These are phyloP conservation scores for Stenurella melanura DNA, from an alignment of 2,888 invertebrate genomes.

Conservation along the genomic window DNA sequence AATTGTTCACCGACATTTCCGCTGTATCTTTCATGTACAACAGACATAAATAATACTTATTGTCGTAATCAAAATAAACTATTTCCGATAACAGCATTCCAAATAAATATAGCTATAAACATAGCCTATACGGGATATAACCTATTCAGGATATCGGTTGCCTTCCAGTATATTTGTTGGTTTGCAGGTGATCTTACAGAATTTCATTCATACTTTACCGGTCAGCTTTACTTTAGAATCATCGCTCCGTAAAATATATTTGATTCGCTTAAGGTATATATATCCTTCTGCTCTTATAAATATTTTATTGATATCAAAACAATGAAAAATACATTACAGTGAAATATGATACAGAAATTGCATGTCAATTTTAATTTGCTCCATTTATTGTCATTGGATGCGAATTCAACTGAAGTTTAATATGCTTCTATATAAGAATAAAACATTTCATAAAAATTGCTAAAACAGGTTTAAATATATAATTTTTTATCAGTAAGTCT, in stretches of 20 bases:
- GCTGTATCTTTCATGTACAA: conserved; percentile 15
- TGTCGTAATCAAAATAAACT: conserved; percentile 37
- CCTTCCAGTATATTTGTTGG: conserved; percentile 27
- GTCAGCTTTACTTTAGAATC: conserved; percentile 36
- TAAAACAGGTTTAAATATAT: no score
- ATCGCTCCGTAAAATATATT: conserved; percentile 31
- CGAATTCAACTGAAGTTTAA: no score
- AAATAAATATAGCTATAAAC: conserved; percentile 29
- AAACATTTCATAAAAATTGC: no score
- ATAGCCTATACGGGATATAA: conserved; percentile 6
- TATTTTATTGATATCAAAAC: conserved; percentile 22
- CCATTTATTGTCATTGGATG: no score
- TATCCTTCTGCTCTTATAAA: conserved; percentile 19
- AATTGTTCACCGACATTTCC: conserved; percentile 14
- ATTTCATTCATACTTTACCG: conserved; percentile 31
- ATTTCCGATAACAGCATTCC: neutral
- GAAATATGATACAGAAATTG: neutral
- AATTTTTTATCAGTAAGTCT: no score
- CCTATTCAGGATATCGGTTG: conserved; percentile 30
- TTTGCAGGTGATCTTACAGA: conserved; percentile 36
- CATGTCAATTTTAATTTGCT: no score
- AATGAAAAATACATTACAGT: conserved; percentile 7
- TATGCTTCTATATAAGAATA: no score
- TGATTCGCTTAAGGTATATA: conserved; percentile 28
- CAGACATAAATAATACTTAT: conserved; percentile 15